Evolutionary conservation across 2,113 vertebrate species (phyloP).

Genomic region (Mus spicilegus): DNA sequence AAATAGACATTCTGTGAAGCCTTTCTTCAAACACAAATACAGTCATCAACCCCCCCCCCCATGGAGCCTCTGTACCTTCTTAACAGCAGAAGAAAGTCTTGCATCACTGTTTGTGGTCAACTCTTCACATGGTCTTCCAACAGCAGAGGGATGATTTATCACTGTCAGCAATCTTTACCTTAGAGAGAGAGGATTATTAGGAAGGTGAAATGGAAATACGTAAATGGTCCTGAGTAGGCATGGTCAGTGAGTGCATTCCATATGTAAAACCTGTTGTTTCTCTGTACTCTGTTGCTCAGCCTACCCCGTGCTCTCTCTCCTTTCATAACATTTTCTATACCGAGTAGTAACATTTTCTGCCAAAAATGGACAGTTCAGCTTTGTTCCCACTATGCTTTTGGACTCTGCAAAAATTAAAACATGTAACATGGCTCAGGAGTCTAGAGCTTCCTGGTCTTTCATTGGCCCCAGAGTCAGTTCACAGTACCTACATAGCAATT

Average conservation of each 20-base stretch:
- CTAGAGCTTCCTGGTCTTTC: background rate
- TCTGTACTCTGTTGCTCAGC: fast-evolving
- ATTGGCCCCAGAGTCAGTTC: background rate
- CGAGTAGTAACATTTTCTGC: background rate
- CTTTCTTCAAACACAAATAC: background rate
- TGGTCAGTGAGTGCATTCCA: background rate
- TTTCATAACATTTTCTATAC: background rate
- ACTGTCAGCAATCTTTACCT: background rate
- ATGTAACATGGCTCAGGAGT: background rate
- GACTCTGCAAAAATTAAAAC: background rate
- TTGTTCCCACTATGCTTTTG: background rate
- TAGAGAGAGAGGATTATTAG: background rate
- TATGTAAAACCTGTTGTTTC: background rate
- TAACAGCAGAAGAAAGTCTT: background rate
- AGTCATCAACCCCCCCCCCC: background rate
- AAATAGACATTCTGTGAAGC: background rate
- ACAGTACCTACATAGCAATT: background rate
- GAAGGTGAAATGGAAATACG: background rate
- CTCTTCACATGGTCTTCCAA: background rate
- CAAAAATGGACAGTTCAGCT: background rate
- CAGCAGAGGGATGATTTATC: background rate
- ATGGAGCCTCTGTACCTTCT: background rate
- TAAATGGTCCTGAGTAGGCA: background rate
- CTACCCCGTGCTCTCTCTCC: background rate
- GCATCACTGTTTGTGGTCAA: background rate